Evolutionary conservation across 2,888 invertebrate genomes (phyloP).

Genomic region (Rotaria magnacalcarata): DNA sequence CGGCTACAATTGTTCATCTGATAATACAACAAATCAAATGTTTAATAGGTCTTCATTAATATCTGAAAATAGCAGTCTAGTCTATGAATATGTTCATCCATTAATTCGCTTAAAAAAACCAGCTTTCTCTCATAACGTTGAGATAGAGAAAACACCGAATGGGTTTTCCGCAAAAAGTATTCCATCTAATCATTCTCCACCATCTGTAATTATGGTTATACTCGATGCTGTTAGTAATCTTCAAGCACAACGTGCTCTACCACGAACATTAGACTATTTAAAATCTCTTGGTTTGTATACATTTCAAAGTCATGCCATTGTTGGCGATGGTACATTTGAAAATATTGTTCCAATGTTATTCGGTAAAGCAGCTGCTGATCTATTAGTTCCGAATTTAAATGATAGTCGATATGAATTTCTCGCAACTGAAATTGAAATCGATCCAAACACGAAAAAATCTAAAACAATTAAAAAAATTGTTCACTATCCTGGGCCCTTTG

Average conservation of each 20-base stretch:
- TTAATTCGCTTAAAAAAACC: slow-evolving; percentile 25
- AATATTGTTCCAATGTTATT: slow-evolving; percentile 37
- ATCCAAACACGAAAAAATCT: neutral
- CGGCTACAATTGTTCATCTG: neutral
- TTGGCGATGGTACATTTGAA: slow-evolving; percentile 38
- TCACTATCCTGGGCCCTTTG: slow-evolving; percentile 36
- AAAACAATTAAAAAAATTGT: neutral
- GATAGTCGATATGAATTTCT: slow-evolving; percentile 21
- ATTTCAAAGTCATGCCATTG: slow-evolving; percentile 11
- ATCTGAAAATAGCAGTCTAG: neutral
- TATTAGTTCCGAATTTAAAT: neutral
- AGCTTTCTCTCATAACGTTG: neutral
- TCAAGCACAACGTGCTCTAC: slow-evolving; percentile 31
- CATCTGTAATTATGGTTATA: slow-evolving; percentile 7
- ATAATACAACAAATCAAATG: neutral
- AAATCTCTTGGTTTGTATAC: slow-evolving; percentile 35
- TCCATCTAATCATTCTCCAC: neutral
- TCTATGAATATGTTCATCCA: slow-evolving; percentile 32
- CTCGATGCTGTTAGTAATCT: slow-evolving; percentile 28
- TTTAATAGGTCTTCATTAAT: neutral
- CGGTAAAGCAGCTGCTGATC: neutral
- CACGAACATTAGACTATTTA: slow-evolving; percentile 33
- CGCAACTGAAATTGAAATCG: neutral
- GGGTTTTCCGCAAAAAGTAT: too few species aligned
- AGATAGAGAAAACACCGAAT: neutral